phyloP scores from a whole-genome alignment of 2,888 invertebrate genomes.

The Notodromas monacha region DNA sequence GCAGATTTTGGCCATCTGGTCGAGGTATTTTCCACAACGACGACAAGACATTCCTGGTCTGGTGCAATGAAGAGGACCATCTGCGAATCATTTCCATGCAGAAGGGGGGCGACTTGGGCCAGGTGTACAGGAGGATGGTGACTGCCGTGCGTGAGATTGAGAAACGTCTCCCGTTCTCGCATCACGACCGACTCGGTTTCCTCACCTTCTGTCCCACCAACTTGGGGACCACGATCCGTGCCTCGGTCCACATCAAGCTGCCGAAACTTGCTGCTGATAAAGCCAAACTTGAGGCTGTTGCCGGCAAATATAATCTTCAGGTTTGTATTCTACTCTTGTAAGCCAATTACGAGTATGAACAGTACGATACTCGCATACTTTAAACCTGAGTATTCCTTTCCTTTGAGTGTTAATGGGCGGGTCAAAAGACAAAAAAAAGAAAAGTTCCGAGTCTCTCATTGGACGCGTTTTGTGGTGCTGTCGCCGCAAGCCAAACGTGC shows the following conservation, averaged over 20 bases:
- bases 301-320: constrained; percentile 55
- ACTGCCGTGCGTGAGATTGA: constrained; percentile 72
- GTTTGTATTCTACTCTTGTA: too few species aligned
- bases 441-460: too few species aligned
- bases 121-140: constrained; percentile 46
- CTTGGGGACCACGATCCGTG: constrained; percentile 84
- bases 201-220: constrained; percentile 97
- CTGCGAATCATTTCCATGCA: constrained; percentile 94
- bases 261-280: constrained; percentile 72
- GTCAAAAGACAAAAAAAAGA: too few species aligned
- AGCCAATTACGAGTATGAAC: too few species aligned
- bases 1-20: constrained; percentile 79
- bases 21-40: constrained; percentile 33
- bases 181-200: constrained; percentile 78
- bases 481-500: too few species aligned
- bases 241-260: constrained; percentile 88
- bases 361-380: too few species aligned
- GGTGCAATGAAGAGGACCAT: constrained; percentile 97
- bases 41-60: constrained; percentile 81
- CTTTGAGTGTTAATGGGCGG: too few species aligned
- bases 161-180: constrained; percentile 74
- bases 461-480: too few species aligned
- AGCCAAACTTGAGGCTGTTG: constrained; percentile 61
- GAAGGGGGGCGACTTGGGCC: constrained; percentile 54
- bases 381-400: too few species aligned